Evolutionary conservation across 1,140 invertebrate species (phyloP).

Genomic region (Glomeris maerens): DNA sequence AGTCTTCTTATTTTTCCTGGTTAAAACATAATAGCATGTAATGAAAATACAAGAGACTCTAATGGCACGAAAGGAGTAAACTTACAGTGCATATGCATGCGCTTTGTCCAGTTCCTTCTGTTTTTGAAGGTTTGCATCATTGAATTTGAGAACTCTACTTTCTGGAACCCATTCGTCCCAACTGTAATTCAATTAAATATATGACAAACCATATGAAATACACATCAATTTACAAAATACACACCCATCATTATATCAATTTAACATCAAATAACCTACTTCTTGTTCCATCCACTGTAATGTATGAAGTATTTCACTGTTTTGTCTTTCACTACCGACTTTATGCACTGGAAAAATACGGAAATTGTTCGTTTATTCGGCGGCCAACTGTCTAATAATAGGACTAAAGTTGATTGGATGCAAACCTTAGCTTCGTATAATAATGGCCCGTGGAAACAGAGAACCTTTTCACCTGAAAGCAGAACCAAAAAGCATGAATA

Average conservation of each 20-base stretch:
- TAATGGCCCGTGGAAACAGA: constrained; percentile 90
- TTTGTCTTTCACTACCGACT: constrained; percentile 67
- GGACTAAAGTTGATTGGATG: not conserved
- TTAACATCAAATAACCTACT: constrained; percentile 42
- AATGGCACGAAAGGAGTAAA: not conserved
- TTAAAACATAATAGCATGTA: not conserved
- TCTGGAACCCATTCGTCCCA: constrained; percentile 99
- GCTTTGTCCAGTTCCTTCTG: constrained; percentile 76
- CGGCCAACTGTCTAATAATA: constrained; percentile 4
- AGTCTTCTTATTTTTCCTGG: constrained; percentile 13
- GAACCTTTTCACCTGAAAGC: constrained; percentile 75
- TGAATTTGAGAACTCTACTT: constrained; percentile 78
- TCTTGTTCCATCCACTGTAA: constrained; percentile 97
- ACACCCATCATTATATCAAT: not conserved
- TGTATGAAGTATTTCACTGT: constrained; percentile 84
- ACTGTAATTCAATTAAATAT: constrained; percentile 36
- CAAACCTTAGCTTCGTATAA: constrained; percentile 80
- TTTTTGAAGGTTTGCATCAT: constrained; percentile 74
- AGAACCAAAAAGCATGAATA: too few relatives aligned
- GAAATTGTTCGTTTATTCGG: not conserved
- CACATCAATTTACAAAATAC: not conserved
- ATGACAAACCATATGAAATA: not conserved
- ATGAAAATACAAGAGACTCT: not conserved
- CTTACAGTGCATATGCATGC: constrained; percentile 47
- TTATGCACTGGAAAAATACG: constrained; percentile 47